These are phyloP conservation scores for Sus cebifrons DNA, from an alignment of 2,797 vertebrate genomes.

Conservation along the genomic window DNA sequence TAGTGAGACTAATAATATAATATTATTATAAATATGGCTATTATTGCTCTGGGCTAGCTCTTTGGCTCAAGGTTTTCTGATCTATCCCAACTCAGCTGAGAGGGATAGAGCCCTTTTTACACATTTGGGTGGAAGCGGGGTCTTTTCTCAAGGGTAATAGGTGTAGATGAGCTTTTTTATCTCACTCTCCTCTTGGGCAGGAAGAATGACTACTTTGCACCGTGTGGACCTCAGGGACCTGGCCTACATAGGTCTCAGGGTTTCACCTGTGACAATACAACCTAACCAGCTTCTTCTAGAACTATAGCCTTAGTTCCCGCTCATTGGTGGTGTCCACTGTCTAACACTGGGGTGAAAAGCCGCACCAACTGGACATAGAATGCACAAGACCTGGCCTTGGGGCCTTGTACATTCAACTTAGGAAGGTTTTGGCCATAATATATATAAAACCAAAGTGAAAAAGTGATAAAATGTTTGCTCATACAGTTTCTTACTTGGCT, in stretches of 20 bases:
- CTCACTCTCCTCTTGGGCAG: background rate
- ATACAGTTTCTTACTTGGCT: background rate
- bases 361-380: background rate
- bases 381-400: background rate
- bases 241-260: background rate
- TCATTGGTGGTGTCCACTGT: background rate
- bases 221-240: background rate
- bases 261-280: constrained; percentile 3
- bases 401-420: background rate
- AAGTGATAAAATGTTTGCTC: background rate
- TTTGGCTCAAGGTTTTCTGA: background rate
- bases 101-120: background rate
- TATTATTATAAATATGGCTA: too few species aligned
- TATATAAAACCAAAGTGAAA: background rate
- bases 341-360: background rate
- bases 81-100: background rate
- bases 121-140: background rate
- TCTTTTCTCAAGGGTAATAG: background rate
- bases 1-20: too few species aligned
- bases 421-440: background rate
- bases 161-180: background rate
- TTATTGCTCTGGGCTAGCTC: background rate
- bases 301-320: background rate
- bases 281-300: background rate
- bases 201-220: background rate